phyloP scores from a whole-genome alignment of 2,797 vertebrate genomes.

The Phalanger gymnotis region DNA sequence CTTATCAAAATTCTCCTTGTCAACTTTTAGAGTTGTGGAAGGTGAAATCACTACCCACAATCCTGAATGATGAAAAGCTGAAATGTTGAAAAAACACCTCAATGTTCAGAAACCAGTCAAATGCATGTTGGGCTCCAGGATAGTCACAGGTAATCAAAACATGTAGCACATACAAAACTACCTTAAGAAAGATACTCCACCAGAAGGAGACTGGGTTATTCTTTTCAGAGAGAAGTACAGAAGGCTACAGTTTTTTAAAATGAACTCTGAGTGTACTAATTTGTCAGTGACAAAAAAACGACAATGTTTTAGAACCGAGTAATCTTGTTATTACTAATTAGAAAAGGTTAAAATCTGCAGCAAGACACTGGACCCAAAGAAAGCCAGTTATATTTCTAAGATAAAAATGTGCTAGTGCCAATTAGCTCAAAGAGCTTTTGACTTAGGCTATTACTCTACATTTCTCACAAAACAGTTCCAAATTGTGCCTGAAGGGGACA shows the following conservation, averaged over 20 bases:
- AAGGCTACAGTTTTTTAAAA: background rate
- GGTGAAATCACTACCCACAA: constrained; percentile 31
- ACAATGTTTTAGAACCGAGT: background rate
- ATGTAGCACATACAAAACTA: constrained; percentile 9
- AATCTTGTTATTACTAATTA: constrained; percentile 11
- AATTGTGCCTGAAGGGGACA: constrained; percentile 79
- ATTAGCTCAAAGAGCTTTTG: background rate
- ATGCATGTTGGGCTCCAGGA: constrained; percentile 9
- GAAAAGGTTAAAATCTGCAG: constrained; percentile 31
- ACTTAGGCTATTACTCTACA: constrained; percentile 4
- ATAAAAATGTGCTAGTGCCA: background rate
- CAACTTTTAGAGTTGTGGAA: constrained; percentile 26
- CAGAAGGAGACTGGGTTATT: constrained; percentile 33
- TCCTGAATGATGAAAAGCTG: background rate
- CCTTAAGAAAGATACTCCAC: constrained; percentile 22
- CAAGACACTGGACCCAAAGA: constrained; percentile 27
- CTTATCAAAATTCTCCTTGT: constrained; percentile 1
- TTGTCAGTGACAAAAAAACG: background rate
- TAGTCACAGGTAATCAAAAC: background rate
- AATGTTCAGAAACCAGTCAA: constrained; percentile 31
- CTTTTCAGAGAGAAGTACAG: constrained; percentile 4
- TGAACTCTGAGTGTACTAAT: background rate
- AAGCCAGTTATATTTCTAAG: constrained; percentile 16
- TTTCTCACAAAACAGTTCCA: constrained; percentile 61
- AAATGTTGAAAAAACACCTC: constrained; percentile 24